Conservation (phyloP, 2,797 vertebrate species). For the Buceros bicornis region DNA sequence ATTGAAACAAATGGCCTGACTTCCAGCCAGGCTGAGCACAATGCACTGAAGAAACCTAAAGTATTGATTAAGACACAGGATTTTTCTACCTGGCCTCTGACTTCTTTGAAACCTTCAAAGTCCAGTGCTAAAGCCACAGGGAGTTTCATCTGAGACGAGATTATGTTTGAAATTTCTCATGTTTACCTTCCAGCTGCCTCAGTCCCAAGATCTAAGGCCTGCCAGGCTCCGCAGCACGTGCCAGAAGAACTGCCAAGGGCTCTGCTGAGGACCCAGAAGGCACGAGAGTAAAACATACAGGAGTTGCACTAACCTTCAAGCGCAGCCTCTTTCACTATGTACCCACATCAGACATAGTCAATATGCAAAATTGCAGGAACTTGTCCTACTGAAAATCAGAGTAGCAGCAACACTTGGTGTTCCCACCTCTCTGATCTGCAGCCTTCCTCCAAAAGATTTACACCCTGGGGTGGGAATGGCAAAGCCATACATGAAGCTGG, state of each 20-base stretch:
- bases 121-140: neutral
- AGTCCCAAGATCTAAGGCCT: neutral
- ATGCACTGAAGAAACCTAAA: neutral
- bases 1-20: slow-evolving; percentile 67
- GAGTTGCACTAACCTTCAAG: neutral
- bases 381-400: neutral
- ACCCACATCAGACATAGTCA: fast-evolving
- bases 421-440: neutral
- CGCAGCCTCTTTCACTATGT: neutral
- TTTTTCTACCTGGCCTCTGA: slow-evolving; percentile 39
- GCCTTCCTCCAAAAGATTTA: neutral
- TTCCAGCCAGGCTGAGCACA: slow-evolving; percentile 20
- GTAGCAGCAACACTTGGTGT: neutral
- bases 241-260: neutral
- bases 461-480: fast-evolving
- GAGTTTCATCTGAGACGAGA: neutral
- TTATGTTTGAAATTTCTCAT: neutral
- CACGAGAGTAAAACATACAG: neutral
- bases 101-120: slow-evolving; percentile 21
- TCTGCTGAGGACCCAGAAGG: neutral
- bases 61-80: slow-evolving; percentile 18
- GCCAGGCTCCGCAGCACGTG: neutral
- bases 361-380: neutral
- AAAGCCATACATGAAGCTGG: neutral
- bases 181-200: neutral